These are phyloP conservation scores for Eristalis pertinax DNA, from an alignment of 2,888 invertebrate species.

Conservation along the genomic window DNA sequence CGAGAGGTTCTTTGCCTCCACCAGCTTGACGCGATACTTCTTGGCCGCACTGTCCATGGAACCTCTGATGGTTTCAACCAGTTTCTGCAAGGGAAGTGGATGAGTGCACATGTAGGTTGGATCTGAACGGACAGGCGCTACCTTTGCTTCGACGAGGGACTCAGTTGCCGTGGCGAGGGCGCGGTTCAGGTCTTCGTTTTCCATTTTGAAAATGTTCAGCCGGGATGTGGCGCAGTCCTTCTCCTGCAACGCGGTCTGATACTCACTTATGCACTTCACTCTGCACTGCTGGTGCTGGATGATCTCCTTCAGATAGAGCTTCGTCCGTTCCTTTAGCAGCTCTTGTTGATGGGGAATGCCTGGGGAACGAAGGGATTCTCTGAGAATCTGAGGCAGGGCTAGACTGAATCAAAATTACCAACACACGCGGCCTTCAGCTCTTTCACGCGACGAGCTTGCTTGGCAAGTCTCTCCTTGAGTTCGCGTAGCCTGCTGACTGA, in stretches of 20 bases:
- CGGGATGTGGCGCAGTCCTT: slow-evolving; percentile 75
- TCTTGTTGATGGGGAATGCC: slow-evolving; percentile 77
- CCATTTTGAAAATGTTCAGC: slow-evolving; percentile 74
- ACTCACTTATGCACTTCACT: slow-evolving; percentile 75
- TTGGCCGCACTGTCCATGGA: slow-evolving; percentile 78
- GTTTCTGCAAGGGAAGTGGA: slow-evolving; percentile 75
- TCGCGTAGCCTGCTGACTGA: slow-evolving; percentile 72
- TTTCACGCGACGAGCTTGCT: slow-evolving; percentile 59
- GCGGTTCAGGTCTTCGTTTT: slow-evolving; percentile 74
- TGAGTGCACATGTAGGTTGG: not conserved
- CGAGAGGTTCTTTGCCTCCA: slow-evolving; percentile 83
- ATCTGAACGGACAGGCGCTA: slow-evolving; percentile 25
- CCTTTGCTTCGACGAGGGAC: slow-evolving; percentile 76
- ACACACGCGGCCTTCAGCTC: slow-evolving; percentile 55
- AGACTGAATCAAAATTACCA: not conserved
- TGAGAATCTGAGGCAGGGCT: not conserved
- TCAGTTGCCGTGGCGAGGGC: slow-evolving; percentile 73
- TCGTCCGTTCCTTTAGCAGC: slow-evolving; percentile 70
- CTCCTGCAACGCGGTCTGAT: slow-evolving; percentile 74
- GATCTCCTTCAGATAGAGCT: slow-evolving; percentile 76
- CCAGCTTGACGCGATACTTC: slow-evolving; percentile 82
- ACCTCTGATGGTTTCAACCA: slow-evolving; percentile 80
- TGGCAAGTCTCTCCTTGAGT: slow-evolving; percentile 59
- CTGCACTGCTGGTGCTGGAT: slow-evolving; percentile 76
- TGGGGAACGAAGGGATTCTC: slow-evolving; percentile 4